Evolutionary conservation across 2,113 vertebrate species (phyloP).

Genomic region (Pterophyllum scalare): DNA sequence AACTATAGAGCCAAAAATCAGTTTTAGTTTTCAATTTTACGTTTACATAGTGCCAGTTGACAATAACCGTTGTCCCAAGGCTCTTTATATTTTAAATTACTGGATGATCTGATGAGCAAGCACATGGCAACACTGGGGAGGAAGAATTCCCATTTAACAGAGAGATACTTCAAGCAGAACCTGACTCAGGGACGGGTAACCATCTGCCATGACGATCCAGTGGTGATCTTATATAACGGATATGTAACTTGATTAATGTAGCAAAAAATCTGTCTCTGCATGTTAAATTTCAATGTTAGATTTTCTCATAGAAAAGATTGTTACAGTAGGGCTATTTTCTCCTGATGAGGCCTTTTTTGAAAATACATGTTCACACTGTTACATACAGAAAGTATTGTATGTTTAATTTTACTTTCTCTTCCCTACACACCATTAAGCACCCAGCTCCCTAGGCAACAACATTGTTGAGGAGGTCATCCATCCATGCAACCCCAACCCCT

Average conservation of each 20-base stretch:
- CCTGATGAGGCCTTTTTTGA: not conserved
- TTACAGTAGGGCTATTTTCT: not conserved
- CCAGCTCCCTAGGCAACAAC: constrained; percentile 86
- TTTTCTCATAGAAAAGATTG: too few relatives aligned
- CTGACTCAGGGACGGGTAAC: not conserved
- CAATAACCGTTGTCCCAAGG: not conserved
- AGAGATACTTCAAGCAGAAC: not conserved
- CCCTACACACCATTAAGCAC: constrained; percentile 74
- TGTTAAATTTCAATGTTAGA: not conserved
- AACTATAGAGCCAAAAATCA: fast-evolving
- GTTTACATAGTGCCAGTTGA: not conserved
- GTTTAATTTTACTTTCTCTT: not conserved
- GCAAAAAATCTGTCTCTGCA: not conserved
- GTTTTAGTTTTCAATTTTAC: not conserved
- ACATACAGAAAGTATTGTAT: not conserved
- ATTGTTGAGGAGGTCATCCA: constrained; percentile 93
- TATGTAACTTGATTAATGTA: too few relatives aligned
- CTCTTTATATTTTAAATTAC: not conserved
- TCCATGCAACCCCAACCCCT: constrained; percentile 97
- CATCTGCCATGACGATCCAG: not conserved
- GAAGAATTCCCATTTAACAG: not conserved
- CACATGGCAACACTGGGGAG: not conserved
- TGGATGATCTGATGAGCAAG: not conserved
- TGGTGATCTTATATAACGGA: too few relatives aligned
- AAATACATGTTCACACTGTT: not conserved